These are phyloP conservation scores for Diprion similis DNA, from an alignment of 1,140 invertebrate genomes.

Conservation along the genomic window DNA sequence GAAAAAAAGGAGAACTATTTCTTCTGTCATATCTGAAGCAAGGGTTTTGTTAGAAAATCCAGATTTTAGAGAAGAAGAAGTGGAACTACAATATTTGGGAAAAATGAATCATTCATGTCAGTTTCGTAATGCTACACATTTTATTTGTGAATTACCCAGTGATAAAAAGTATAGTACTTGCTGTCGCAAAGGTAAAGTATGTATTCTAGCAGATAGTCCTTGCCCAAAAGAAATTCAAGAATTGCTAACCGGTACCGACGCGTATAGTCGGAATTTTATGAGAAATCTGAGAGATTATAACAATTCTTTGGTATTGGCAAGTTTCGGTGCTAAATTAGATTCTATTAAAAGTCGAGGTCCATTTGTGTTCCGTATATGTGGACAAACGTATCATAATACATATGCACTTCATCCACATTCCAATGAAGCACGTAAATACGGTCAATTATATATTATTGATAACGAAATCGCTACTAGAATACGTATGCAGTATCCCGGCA, in stretches of 20 bases:
- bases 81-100: not conserved
- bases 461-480: not conserved
- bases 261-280: not conserved
- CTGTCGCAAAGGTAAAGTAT: too few relatives aligned
- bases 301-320: not conserved
- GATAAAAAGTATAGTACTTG: too few relatives aligned
- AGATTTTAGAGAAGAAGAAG: not conserved
- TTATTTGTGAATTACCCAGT: not conserved
- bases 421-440: conserved; percentile 2
- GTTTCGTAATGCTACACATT: not conserved
- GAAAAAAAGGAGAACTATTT: too few relatives aligned
- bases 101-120: not conserved
- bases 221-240: not conserved
- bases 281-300: not conserved
- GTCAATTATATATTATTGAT: not conserved
- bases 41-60: not conserved
- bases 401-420: not conserved
- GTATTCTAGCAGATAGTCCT: not conserved
- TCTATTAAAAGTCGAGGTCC: not conserved
- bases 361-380: not conserved
- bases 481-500: not conserved
- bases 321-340: not conserved
- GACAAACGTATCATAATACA: not conserved
- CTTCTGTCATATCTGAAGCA: not conserved
- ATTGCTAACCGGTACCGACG: not conserved